Conservation (phyloP, 2,113 vertebrate species). For the Mus spicilegus region DNA sequence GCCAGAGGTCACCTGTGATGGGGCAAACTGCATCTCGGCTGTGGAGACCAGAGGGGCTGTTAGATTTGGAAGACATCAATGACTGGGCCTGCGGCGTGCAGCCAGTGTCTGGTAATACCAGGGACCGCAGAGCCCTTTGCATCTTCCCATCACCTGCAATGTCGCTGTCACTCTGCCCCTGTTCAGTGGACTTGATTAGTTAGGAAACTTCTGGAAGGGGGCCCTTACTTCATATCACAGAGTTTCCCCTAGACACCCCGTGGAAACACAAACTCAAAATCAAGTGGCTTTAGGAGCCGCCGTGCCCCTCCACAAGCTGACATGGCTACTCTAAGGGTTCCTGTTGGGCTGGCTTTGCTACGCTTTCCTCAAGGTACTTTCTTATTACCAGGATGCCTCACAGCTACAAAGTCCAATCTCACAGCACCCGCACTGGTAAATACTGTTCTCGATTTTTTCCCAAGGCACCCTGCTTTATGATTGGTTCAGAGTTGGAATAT, state of each 20-base stretch:
- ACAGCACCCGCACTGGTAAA: not conserved
- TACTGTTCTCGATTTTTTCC: not conserved
- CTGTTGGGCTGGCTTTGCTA: not conserved
- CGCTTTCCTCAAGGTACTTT: not conserved
- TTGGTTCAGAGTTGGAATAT: not conserved
- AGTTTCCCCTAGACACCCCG: not conserved
- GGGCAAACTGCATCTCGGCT: not conserved
- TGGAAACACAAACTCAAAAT: not conserved
- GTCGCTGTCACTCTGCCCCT: not conserved
- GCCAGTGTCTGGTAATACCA: not conserved
- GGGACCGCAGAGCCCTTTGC: not conserved
- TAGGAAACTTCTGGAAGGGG: not conserved
- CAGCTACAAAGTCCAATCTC: not conserved
- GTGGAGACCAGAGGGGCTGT: not conserved
- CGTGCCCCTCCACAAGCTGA: not conserved
- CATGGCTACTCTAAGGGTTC: not conserved
- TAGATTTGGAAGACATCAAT: rapidly evolving
- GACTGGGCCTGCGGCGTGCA: too few species aligned
- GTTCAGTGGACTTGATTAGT: not conserved
- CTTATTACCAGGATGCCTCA: not conserved
- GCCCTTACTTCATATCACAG: rapidly evolving
- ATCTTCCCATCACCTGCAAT: rapidly evolving
- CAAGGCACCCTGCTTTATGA: not conserved
- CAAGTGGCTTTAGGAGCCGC: not conserved
- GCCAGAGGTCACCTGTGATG: not conserved